phyloP scores from a whole-genome alignment of 2,888 invertebrate species.

The Smittia aterrima region DNA sequence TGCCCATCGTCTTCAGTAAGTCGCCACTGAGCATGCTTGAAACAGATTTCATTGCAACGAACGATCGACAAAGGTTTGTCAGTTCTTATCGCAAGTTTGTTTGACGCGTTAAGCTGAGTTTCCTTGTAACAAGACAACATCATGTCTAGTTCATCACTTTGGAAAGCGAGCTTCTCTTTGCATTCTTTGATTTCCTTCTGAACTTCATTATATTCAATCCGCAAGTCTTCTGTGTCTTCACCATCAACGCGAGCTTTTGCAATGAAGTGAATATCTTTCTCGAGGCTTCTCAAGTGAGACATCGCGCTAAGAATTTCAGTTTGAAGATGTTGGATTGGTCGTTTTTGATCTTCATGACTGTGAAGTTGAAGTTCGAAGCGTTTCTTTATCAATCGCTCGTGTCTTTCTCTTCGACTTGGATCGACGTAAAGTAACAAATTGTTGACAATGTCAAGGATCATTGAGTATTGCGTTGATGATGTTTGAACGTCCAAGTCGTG shows the following conservation, averaged over 20 bases:
- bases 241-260: slow-evolving; percentile 76
- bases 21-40: slow-evolving; percentile 97
- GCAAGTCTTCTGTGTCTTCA: slow-evolving; percentile 59
- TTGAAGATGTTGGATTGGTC: slow-evolving; percentile 88
- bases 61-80: slow-evolving; percentile 75
- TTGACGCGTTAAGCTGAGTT: slow-evolving; percentile 62
- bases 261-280: slow-evolving; percentile 85
- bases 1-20: slow-evolving; percentile 97
- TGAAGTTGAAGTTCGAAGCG: slow-evolving; percentile 91
- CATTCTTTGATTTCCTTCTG: slow-evolving; percentile 73
- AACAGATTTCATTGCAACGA: slow-evolving; percentile 91
- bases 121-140: slow-evolving; percentile 92
- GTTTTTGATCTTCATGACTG: slow-evolving; percentile 85
- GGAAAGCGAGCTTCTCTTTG: slow-evolving; percentile 81
- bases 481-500: slow-evolving; percentile 98
- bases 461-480: slow-evolving; percentile 90
- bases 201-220: slow-evolving; percentile 70
- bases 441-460: slow-evolving; percentile 97
- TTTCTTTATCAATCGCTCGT: slow-evolving; percentile 75
- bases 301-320: slow-evolving; percentile 72
- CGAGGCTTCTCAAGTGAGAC: slow-evolving; percentile 78
- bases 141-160: slow-evolving; percentile 92
- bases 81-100: slow-evolving; percentile 61
- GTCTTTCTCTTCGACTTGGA: slow-evolving; percentile 79
- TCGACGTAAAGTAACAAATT: slow-evolving; percentile 95